Base-by-base conservation (phyloP, 2,113 vertebrate species). In the rat (Rattus norvegicus) region DNA sequence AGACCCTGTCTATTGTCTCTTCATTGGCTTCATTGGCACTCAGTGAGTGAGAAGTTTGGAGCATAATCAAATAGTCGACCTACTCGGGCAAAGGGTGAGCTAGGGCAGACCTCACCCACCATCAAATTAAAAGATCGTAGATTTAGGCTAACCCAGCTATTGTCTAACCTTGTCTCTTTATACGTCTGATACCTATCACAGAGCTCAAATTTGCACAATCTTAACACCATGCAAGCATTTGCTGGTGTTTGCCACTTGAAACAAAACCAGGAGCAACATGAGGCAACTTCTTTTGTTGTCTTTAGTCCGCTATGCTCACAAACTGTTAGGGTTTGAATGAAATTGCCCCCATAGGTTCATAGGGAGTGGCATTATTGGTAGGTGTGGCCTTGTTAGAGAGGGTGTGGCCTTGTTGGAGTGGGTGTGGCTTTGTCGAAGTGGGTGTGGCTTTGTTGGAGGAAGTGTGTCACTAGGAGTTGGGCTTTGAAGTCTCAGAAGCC, bases 151-250 rank as follows among this genome's bases (percentile, higher is more conserved):
- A 20, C 43, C 63, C 26, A 76, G 52, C 65, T 67, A 6, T 85
- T 92, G 80, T 49, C 67, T 88, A 88, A 65, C 72, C 56, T 33
- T 70, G 30, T 1, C 59, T n/a, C 47, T 63, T 67, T 88, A 0
- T 69, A 91, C 95, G 92, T 69, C 43, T 93, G 91, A 90, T n/a
- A 30, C 86, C 56, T 72, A 63, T 19, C 81, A 54, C 79, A 90
- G 26, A 61, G 5, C 30, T 65, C 88, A 22, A 63, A 11, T n/a
- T 75, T 81, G 24, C 75, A 24, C 20, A 16, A 43, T 26, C 47
- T 22, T 30, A 47, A 89, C 39, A 59, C 28, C 47, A 59, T 49
- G 36, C 81, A 91, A 92, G 73, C 33, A 14, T 65, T 81, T 81
- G 47, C 30, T 33, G 61, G 39, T 85, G 54, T 63, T 43, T 22